phyloP scores from a whole-genome alignment of 2,113 vertebrate genomes.

The Mirza zaza region DNA sequence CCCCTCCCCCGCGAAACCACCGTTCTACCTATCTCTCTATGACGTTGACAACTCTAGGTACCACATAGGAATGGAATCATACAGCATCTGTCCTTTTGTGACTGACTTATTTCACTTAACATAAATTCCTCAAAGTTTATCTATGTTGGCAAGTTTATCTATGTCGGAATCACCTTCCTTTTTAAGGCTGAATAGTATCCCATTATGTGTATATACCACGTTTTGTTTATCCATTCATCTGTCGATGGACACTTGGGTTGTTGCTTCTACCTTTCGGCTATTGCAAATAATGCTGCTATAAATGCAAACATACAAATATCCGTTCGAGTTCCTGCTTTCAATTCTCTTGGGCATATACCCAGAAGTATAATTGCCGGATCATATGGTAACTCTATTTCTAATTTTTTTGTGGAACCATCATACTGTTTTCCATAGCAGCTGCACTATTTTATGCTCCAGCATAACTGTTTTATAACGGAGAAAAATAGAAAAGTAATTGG shows the following conservation, averaged over 20 bases:
- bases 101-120: not conserved
- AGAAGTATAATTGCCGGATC: not conserved
- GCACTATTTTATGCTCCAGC: not conserved
- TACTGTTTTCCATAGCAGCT: not conserved
- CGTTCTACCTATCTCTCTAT: not conserved
- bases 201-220: rapidly evolving
- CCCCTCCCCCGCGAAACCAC: too few species aligned
- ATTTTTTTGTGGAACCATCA: not conserved
- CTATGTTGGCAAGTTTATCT: not conserved
- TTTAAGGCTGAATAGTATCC: not conserved
- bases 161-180: not conserved
- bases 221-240: not conserved
- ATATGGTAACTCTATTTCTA: not conserved
- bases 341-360: not conserved
- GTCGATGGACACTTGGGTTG: not conserved
- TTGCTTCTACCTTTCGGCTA: not conserved
- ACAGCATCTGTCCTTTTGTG: not conserved
- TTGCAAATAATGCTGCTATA: not conserved
- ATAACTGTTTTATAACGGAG: not conserved
- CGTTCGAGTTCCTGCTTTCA: not conserved
- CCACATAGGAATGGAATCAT: not conserved
- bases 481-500: not conserved
- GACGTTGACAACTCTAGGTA: not conserved
- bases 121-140: not conserved
- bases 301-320: not conserved